Evolutionary conservation across 2,888 invertebrate genomes (phyloP).

Genomic region (Elysia crispata): DNA sequence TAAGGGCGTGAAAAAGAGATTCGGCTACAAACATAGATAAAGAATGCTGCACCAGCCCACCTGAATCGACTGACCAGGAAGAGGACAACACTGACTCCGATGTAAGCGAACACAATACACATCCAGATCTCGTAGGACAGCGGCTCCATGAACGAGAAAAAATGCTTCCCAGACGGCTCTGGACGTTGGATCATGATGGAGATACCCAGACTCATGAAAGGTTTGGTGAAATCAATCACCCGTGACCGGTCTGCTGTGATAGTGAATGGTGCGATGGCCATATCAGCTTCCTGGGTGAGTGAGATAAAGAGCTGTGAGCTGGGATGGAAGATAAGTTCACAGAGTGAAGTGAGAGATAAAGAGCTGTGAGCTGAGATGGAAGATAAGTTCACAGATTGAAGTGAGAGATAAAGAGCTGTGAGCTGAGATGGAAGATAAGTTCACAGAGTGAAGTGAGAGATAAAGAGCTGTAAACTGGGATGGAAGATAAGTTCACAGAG

Average conservation of each 20-base stretch:
- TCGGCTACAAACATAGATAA: too few species aligned
- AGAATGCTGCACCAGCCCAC: neutral
- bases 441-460: too few species aligned
- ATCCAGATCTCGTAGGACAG: slow-evolving; percentile 98
- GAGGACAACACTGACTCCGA: slow-evolving; percentile 98
- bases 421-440: too few species aligned
- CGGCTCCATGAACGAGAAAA: slow-evolving; percentile 98
- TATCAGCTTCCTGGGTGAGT: slow-evolving; percentile 90
- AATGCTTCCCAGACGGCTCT: slow-evolving; percentile 92
- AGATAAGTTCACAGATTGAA: too few species aligned
- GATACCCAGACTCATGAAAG: slow-evolving; percentile 96
- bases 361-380: too few species aligned
- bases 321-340: too few species aligned
- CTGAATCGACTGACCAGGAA: slow-evolving; percentile 95
- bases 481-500: too few species aligned
- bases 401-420: too few species aligned
- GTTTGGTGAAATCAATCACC: slow-evolving; percentile 97
- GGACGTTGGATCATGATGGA: slow-evolving; percentile 96
- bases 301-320: too few species aligned
- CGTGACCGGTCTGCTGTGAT: slow-evolving; percentile 94
- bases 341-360: too few species aligned
- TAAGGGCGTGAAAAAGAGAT: too few species aligned
- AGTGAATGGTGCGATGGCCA: slow-evolving; percentile 95
- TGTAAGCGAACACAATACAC: slow-evolving; percentile 90
- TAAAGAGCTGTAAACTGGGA: too few species aligned